A percentile compares a stretch with the other conserved stretches of the same genome.
Evolutionary conservation across 2,888 invertebrate species (phyloP).

Genomic region (Pecten maximus): DNA sequence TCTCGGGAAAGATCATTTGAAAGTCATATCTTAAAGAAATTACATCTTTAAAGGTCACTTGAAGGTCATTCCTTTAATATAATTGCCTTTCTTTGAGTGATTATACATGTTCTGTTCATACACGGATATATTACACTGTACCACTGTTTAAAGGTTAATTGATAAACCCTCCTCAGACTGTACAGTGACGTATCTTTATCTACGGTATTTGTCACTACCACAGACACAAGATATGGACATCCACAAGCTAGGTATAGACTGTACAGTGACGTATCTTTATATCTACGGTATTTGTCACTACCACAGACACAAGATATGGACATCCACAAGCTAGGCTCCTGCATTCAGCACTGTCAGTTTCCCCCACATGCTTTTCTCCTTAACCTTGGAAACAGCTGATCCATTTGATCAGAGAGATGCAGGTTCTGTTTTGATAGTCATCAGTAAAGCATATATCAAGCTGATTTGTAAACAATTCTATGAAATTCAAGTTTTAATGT

Average conservation of each 20-base stretch:
- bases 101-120: too few relatives aligned
- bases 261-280: not conserved
- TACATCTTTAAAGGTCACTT: not conserved
- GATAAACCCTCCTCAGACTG: too few relatives aligned
- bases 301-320: not conserved
- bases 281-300: not conserved
- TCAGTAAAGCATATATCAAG: not conserved
- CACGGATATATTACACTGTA: not conserved
- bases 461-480: too few relatives aligned
- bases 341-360: not conserved
- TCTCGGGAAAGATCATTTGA: too few relatives aligned
- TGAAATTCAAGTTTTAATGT: not conserved
- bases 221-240: not conserved
- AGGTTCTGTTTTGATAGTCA: too few relatives aligned
- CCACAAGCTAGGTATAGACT: too few relatives aligned
- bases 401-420: not conserved
- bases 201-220: not conserved
- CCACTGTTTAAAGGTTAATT: not conserved
- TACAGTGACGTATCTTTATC: not conserved
- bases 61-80: not conserved
- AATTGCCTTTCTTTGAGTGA: too few relatives aligned
- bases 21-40: not conserved
- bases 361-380: constrained; percentile 1
- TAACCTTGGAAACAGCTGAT: constrained; percentile 21
- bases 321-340: not conserved